Evolutionary conservation across 2,797 vertebrate species (phyloP), one percentile per base, ranked within the genome.

Genomic region (Liparis tanakae): DNA sequence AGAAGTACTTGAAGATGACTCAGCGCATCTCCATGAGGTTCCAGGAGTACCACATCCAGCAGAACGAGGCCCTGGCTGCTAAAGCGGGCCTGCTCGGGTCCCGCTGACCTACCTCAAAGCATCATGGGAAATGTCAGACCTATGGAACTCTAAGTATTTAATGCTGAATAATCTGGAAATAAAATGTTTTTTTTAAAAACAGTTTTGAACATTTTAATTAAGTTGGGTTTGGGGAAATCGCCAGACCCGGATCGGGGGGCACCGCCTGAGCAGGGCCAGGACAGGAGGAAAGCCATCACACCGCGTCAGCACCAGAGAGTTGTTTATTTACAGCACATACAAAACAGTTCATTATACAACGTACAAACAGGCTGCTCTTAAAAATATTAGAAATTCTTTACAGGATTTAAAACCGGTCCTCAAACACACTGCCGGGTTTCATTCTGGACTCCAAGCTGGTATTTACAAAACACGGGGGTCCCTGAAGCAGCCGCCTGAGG

Each of bases 1-100:
- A 99, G 93, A 99, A 99, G 84, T 99, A 99, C 50, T 94, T 99
- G 71, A 99, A 99, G 94, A 99, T 99, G 98, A 99, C 98, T 0
- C 98, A 99, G 80, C 93, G 98, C 90, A 99, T 99, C 95, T 99
- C 98, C 53, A 96, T 98, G 98, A 94, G 98, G 7, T 99, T 99
- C 86, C 98, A 99, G 89, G 98, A 99, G 80, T 99, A 99, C 70
- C 98, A 99, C 81, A 99, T 99, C 88, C 98, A 99, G 93, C 98
- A 99, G 93, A 99, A 99, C 0, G 98, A 99, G 90, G 98, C 98
- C 25, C 89, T 99, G 81, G 98, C 98, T 15, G 97, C 97, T 20
- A 99, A 97, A 93, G 98, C 97, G 4, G 98, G 98, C 67, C 95
- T 99, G 64, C 92, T 99, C 62, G 93, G 91, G 2, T 96, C 97